Conservation (phyloP, 2,888 invertebrate species). For the Gisinianus flammeolus region DNA sequence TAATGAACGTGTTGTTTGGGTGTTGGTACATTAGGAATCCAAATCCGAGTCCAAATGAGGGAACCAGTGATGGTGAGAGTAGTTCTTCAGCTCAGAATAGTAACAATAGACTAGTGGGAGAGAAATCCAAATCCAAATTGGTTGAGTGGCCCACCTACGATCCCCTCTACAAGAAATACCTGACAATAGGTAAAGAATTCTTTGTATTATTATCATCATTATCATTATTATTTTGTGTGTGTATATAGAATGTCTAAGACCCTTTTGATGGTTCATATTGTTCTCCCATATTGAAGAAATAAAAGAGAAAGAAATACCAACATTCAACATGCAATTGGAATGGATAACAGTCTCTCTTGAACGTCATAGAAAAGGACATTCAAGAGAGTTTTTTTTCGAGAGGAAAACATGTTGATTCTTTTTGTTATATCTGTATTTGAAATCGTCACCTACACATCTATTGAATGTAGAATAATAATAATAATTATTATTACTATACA, state of each 20-base stretch:
- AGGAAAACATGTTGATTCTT: not conserved
- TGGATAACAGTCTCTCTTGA: too few species aligned
- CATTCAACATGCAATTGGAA: too few species aligned
- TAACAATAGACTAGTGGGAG: slow-evolving; percentile 49
- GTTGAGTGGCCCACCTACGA: slow-evolving; percentile 94
- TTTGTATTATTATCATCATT: not conserved
- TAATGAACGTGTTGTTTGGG: not conserved
- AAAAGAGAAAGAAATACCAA: too few species aligned
- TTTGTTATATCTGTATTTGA: not conserved
- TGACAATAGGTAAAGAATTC: slow-evolving; percentile 78
- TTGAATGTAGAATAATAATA: too few species aligned
- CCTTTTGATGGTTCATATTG: too few species aligned
- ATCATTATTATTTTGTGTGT: not conserved
- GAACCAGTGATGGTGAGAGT: slow-evolving; percentile 69
- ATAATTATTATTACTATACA: too few species aligned
- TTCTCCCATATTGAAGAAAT: too few species aligned
- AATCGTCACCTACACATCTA: too few species aligned
- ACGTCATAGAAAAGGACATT: too few species aligned
- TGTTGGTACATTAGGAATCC: not conserved
- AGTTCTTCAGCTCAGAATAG: slow-evolving; percentile 44
- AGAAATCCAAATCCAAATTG: slow-evolving; percentile 72
- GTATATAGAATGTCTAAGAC: too few species aligned
- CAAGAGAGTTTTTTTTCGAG: not conserved
- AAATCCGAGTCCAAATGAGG: slow-evolving; percentile 81
- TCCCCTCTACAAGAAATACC: slow-evolving; percentile 88